Evolutionary conservation across 1,140 invertebrate genomes (phyloP).

Genomic region (Euura lappo): DNA sequence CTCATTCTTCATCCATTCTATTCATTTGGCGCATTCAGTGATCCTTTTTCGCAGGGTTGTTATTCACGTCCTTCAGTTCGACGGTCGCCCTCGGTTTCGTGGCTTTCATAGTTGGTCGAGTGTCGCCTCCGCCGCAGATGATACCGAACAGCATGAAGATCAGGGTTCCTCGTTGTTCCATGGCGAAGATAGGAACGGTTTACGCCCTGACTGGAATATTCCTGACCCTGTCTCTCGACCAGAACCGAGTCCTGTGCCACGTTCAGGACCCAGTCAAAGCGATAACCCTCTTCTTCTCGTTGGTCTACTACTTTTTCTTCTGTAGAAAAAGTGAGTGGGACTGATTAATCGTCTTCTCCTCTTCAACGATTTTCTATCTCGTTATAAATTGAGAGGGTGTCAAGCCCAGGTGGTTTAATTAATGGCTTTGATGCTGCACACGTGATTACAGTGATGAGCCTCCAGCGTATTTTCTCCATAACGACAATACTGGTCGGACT

Average conservation of each 20-base stretch:
- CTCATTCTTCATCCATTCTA: no score
- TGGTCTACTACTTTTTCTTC: constrained; percentile 68
- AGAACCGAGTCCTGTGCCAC: constrained; percentile 63
- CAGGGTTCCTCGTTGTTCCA: constrained; percentile 40
- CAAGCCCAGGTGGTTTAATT: constrained; percentile 10
- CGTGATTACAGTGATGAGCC: constrained; percentile 60
- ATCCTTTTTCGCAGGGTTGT: constrained; percentile 34
- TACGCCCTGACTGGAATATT: constrained; percentile 50
- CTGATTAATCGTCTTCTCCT: constrained; percentile 11
- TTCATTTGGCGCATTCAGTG: no score
- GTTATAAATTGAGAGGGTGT: constrained; percentile 7
- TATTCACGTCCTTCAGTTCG: constrained; percentile 45
- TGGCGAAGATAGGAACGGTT: constrained; percentile 49
- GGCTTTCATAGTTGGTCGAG: constrained; percentile 40
- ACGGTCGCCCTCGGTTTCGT: constrained; percentile 38
- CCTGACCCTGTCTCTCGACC: constrained; percentile 51
- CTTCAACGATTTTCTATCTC: not conserved
- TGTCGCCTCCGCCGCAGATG: constrained; percentile 48
- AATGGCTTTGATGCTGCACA: not conserved
- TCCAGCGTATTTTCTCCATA: constrained; percentile 65
- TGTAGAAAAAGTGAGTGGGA: constrained; percentile 64
- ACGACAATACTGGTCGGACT: constrained; percentile 66
- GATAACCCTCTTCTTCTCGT: constrained; percentile 63
- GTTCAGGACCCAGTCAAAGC: constrained; percentile 68
- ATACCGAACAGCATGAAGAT: constrained; percentile 51